Evolutionary conservation across 2,797 vertebrate species (phyloP).

Genomic region (Eutrigla gurnardus): DNA sequence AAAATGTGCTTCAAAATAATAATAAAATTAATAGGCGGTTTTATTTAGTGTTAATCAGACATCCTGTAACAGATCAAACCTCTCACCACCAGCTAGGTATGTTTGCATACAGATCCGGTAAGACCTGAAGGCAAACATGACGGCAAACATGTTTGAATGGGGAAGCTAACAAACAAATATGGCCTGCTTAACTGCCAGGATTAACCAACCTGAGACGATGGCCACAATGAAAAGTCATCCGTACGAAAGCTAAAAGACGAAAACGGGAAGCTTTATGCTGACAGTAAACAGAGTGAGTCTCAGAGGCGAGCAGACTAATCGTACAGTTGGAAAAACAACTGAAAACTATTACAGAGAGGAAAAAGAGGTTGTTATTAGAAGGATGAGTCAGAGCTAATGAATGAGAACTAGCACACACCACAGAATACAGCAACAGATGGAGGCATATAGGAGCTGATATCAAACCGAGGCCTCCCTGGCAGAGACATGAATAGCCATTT

Average conservation of each 20-base stretch:
- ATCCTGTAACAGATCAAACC: constrained; percentile 7
- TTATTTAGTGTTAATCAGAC: neutral
- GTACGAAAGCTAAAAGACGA: constrained; percentile 18
- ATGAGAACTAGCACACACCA: constrained; percentile 58
- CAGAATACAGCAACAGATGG: constrained; percentile 67
- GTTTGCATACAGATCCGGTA: constrained; percentile 30
- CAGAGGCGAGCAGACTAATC: constrained; percentile 35
- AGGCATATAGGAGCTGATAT: constrained; percentile 62
- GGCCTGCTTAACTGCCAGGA: constrained; percentile 29
- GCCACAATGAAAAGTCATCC: constrained; percentile 41
- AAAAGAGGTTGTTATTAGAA: constrained; percentile 66
- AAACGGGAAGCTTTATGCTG: constrained; percentile 38
- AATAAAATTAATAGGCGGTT: too few species aligned
- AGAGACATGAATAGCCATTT: constrained; percentile 62
- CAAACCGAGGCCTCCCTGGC: constrained; percentile 58
- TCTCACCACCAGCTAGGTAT: constrained; percentile 19
- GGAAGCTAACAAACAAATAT: constrained; percentile 30
- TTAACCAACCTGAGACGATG: constrained; percentile 52
- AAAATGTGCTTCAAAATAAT: too few species aligned
- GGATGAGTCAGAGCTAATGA: constrained; percentile 71
- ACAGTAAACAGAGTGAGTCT: constrained; percentile 58
- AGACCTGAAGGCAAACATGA: constrained; percentile 40
- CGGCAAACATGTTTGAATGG: constrained; percentile 39
- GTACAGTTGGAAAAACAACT: constrained; percentile 50
- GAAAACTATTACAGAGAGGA: constrained; percentile 56